phyloP scores from a whole-genome alignment of 1,140 invertebrate species.

The Drosophila hydei region DNA sequence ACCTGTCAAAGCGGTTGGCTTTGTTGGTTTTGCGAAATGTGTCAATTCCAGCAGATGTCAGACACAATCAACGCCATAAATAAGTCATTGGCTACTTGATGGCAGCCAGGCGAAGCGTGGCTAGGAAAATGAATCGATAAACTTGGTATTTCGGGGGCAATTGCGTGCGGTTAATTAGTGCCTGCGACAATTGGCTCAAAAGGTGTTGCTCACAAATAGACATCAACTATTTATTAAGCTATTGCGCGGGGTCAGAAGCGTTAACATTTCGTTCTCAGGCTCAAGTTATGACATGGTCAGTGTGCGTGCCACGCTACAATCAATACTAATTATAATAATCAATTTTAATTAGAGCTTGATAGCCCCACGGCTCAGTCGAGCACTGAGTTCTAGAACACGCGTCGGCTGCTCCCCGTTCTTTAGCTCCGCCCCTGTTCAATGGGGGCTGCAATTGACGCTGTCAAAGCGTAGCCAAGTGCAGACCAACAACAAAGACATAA shows the following conservation, averaged over 20 bases:
- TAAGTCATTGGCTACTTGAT: slow-evolving; percentile 60
- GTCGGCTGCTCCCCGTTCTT: not conserved
- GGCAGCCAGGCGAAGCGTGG: not conserved
- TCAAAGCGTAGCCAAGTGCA: slow-evolving; percentile 57
- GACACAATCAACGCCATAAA: slow-evolving; percentile 70
- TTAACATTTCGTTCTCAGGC: slow-evolving; percentile 44
- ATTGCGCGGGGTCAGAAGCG: slow-evolving; percentile 55
- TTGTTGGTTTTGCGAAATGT: slow-evolving; percentile 64
- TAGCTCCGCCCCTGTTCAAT: slow-evolving; percentile 6
- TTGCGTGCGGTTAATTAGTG: slow-evolving; percentile 76
- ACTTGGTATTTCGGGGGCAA: slow-evolving; percentile 21
- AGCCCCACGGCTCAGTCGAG: too few species aligned
- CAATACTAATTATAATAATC: slow-evolving; percentile 80
- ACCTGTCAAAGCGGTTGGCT: not conserved
- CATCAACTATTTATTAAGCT: slow-evolving; percentile 55
- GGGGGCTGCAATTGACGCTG: slow-evolving; percentile 68
- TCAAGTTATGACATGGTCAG: slow-evolving; percentile 56
- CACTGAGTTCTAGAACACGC: not conserved
- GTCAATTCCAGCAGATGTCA: slow-evolving; percentile 76
- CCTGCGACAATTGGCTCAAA: slow-evolving; percentile 44
- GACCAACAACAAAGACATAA: slow-evolving; percentile 58
- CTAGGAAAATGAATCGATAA: slow-evolving; percentile 37
- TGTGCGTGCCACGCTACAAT: slow-evolving; percentile 66
- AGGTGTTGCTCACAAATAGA: slow-evolving; percentile 70
- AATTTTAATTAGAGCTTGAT: slow-evolving; percentile 74